A percentile compares a stretch with the other conserved stretches of the same genome.
Evolutionary conservation across 2,113 vertebrate genomes (phyloP).

Genomic region (Ascaphus truei): DNA sequence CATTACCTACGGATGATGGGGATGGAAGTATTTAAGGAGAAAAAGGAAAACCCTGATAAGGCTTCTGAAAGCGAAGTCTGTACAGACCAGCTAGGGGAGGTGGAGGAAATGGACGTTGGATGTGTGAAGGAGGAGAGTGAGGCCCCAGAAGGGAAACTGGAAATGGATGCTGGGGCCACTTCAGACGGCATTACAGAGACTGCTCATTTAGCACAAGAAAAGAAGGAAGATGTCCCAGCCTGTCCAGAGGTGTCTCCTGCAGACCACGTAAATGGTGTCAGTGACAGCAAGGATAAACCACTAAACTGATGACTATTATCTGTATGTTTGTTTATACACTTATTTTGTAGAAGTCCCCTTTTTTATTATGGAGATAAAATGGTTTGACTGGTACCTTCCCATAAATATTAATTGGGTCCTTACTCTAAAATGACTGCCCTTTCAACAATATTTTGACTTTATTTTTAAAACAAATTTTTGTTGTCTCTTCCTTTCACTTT

Average conservation of each 20-base stretch:
- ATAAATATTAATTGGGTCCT: too few relatives aligned
- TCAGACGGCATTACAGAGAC: conserved; percentile 39
- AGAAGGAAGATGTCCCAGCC: conserved; percentile 24
- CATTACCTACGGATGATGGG: conserved; percentile 96
- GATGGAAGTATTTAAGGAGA: conserved; percentile 80
- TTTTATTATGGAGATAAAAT: too few relatives aligned
- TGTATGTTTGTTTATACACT: too few relatives aligned
- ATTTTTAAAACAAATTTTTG: too few relatives aligned
- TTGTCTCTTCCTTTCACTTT: too few relatives aligned
- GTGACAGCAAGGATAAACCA: neutral
- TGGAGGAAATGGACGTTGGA: conserved; percentile 30
- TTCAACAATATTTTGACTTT: too few relatives aligned
- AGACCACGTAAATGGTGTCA: neutral
- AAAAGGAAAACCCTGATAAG: conserved; percentile 41
- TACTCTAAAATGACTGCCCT: too few relatives aligned
- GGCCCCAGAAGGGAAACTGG: conserved; percentile 38
- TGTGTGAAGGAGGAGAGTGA: conserved; percentile 22
- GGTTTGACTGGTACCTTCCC: too few relatives aligned
- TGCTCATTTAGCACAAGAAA: too few relatives aligned
- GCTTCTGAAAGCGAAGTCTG: neutral
- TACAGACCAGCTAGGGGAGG: conserved; percentile 25
- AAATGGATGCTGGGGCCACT: conserved; percentile 37
- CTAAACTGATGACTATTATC: neutral
- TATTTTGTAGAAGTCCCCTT: too few relatives aligned
- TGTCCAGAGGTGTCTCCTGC: neutral